Evolutionary conservation across 2,113 vertebrate genomes (phyloP).

Genomic region (Phainopepla nitens): DNA sequence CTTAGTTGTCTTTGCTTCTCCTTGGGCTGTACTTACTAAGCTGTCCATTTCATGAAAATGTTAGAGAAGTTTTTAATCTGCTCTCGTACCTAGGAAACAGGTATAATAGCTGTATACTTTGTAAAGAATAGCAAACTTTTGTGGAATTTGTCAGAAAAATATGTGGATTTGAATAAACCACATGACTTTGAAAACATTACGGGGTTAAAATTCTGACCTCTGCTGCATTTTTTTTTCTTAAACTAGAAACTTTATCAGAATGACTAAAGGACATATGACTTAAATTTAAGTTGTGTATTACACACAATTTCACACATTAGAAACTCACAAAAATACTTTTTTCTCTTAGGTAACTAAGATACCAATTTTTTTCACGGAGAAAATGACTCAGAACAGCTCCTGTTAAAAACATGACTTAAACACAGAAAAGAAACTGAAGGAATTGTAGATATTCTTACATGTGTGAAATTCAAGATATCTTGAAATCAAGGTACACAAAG

Average conservation of each 20-base stretch:
- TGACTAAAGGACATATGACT: not conserved
- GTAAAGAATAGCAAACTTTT: not conserved
- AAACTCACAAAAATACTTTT: not conserved
- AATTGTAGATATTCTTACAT: not conserved
- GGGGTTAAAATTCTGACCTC: not conserved
- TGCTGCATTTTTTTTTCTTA: not conserved
- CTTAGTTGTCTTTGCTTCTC: not conserved
- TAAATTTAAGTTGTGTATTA: not conserved
- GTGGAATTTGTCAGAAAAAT: not conserved
- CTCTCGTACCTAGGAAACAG: not conserved
- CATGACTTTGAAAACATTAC: not conserved
- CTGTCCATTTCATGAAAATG: not conserved
- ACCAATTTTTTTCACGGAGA: not conserved
- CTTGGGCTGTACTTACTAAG: not conserved
- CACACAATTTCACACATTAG: not conserved
- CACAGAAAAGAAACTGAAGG: not conserved
- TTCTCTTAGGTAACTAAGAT: not conserved
- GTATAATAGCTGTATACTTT: not conserved
- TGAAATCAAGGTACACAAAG: not conserved
- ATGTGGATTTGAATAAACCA: not conserved
- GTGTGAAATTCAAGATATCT: not conserved
- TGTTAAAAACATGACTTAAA: not conserved
- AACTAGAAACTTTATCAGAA: not conserved
- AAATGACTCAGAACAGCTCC: not conserved
- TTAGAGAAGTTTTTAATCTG: not conserved